Percentiles rank a stretch among this genome's conserved stretches.
Evolutionary conservation across 2,888 invertebrate genomes (phyloP).

Genomic region (Cynaeus angustus): DNA sequence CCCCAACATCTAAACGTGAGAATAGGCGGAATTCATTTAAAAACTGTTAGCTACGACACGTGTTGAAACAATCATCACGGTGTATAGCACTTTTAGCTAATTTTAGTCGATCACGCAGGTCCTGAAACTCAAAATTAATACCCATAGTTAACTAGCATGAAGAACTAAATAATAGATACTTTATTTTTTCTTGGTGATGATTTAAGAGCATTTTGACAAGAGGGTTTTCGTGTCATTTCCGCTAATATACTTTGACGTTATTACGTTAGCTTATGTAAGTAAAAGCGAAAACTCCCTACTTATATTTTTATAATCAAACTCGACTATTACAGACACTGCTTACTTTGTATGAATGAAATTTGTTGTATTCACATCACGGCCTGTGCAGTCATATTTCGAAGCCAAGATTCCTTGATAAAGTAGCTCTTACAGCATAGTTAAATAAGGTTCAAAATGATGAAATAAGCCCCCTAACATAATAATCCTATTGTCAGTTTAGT

Average conservation of each 20-base stretch:
- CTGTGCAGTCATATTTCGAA: slow-evolving; percentile 7
- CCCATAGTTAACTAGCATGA: no score
- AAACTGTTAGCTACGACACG: slow-evolving; percentile 40
- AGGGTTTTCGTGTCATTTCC: no score
- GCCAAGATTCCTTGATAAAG: slow-evolving; percentile 32
- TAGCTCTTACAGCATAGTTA: neutral
- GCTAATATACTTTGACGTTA: no score
- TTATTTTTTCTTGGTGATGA: no score
- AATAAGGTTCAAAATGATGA: slow-evolving; percentile 27
- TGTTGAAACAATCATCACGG: slow-evolving; percentile 30
- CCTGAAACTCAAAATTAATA: no score
- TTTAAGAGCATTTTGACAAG: no score
- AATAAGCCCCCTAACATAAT: slow-evolving; percentile 51
- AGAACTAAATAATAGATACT: no score
- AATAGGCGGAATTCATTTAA: slow-evolving; percentile 36
- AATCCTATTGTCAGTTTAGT: slow-evolving; percentile 58
- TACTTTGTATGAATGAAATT: neutral
- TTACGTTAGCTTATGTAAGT: no score
- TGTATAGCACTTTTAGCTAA: slow-evolving; percentile 24
- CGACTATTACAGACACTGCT: no score
- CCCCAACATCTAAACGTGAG: slow-evolving; percentile 26
- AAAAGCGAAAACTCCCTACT: no score
- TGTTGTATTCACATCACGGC: neutral
- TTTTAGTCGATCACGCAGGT: slow-evolving; percentile 30
- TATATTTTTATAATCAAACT: no score